phyloP scores from a whole-genome alignment of 2,888 invertebrate species.

The Blastobasis lacticolella region DNA sequence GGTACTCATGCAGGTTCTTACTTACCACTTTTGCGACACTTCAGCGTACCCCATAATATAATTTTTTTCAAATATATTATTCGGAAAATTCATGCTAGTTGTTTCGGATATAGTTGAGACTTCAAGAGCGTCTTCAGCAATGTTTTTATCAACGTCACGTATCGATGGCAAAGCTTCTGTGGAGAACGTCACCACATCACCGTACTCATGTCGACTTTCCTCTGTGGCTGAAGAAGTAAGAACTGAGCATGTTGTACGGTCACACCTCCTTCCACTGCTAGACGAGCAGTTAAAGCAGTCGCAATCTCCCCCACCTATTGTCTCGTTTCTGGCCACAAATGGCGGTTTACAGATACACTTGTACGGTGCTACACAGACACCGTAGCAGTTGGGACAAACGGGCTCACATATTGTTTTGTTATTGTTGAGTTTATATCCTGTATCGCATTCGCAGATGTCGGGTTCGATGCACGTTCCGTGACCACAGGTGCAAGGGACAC shows the following conservation, averaged over 20 bases:
- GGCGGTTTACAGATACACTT: slow-evolving; percentile 17
- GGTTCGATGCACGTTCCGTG: slow-evolving; percentile 30
- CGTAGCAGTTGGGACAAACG: slow-evolving; percentile 18
- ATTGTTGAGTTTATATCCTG: slow-evolving; percentile 24
- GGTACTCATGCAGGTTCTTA: no score
- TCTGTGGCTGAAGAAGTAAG: not conserved
- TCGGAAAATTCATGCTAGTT: no score
- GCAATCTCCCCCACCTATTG: slow-evolving; percentile 13
- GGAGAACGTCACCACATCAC: no score
- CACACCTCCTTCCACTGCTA: slow-evolving; percentile 8
- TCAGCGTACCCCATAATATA: no score
- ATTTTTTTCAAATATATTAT: no score
- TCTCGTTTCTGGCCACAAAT: slow-evolving; percentile 5
- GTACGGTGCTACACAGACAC: slow-evolving; percentile 16
- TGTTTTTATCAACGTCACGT: no score
- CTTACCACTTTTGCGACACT: no score
- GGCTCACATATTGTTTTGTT: slow-evolving; percentile 15
- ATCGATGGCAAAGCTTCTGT: no score
- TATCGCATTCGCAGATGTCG: slow-evolving; percentile 31
- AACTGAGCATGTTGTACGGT: slow-evolving; percentile 15
- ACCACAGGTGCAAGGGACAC: slow-evolving; percentile 28
- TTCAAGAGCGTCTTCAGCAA: no score
- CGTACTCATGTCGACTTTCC: no score
- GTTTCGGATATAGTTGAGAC: no score
- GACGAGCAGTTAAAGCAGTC: slow-evolving; percentile 14